phyloP scores from a whole-genome alignment of 2,888 invertebrate genomes.

The Tryphoninae sp. region DNA sequence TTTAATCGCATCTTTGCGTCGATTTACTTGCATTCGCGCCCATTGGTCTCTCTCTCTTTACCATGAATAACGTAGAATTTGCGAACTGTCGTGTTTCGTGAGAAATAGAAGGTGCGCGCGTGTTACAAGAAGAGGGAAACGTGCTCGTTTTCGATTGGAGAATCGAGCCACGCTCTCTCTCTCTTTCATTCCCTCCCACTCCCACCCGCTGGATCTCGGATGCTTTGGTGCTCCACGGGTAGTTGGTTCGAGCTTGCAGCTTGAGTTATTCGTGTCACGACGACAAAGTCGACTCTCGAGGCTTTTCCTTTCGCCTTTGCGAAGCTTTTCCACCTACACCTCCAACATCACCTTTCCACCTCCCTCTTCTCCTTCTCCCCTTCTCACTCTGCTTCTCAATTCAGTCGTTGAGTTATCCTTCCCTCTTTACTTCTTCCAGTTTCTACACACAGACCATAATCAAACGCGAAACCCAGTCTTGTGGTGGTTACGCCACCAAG shows the following conservation, averaged over 20 bases:
- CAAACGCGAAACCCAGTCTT: constrained; percentile 66
- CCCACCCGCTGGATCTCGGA: not conserved
- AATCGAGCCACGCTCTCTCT: constrained; percentile 60
- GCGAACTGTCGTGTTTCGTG: not conserved
- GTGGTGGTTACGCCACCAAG: constrained; percentile 64
- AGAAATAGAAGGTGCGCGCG: not conserved
- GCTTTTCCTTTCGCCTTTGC: constrained; percentile 52
- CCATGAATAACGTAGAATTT: not conserved
- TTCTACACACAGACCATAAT: constrained; percentile 69
- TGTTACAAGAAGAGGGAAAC: constrained; percentile 20
- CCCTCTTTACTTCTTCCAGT: constrained; percentile 4
- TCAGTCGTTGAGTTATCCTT: constrained; percentile 14
- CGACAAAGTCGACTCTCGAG: constrained; percentile 56
- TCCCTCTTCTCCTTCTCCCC: constrained; percentile 29
- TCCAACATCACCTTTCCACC: constrained; percentile 11
- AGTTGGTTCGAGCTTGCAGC: constrained; percentile 62
- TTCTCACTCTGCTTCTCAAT: constrained; percentile 27
- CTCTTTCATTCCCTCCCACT: constrained; percentile 6
- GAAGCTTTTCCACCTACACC: constrained; percentile 58
- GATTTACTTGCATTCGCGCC: not conserved
- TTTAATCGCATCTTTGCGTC: not conserved
- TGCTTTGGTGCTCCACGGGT: constrained; percentile 15
- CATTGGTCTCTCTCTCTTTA: not conserved
- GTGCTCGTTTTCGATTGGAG: constrained; percentile 52
- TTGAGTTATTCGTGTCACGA: constrained; percentile 79